Percentiles rank a stretch among this genome's conserved stretches.
phyloP scores from a whole-genome alignment of 2,888 invertebrate genomes.

The Pollenia griseotomentosa region DNA sequence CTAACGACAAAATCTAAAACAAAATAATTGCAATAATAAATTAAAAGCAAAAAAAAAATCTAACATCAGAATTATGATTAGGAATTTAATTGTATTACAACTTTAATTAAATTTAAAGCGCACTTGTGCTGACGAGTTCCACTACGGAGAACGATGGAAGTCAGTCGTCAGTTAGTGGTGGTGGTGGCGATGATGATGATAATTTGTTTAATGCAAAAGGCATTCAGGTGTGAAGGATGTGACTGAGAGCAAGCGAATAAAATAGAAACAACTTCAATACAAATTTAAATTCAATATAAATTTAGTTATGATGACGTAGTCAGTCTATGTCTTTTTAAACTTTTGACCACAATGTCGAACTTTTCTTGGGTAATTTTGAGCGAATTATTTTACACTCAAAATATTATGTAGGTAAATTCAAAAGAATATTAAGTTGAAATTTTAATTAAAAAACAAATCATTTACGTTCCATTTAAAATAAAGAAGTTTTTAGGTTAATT shows the following conservation, averaged over 20 bases:
- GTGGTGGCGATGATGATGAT: slow-evolving; percentile 75
- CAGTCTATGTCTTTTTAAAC: slow-evolving; percentile 24
- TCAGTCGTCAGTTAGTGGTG: not conserved
- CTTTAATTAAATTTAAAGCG: slow-evolving; percentile 73
- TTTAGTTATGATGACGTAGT: slow-evolving; percentile 43
- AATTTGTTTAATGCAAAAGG: slow-evolving; percentile 77
- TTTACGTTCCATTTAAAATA: no score
- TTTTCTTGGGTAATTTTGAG: slow-evolving; percentile 53
- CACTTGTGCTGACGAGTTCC: slow-evolving; percentile 69
- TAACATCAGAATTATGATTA: slow-evolving; percentile 70
- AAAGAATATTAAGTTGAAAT: no score
- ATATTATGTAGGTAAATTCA: no score
- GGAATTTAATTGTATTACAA: slow-evolving; percentile 74
- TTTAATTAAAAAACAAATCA: no score
- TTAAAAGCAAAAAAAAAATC: slow-evolving; percentile 47
- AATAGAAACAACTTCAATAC: slow-evolving; percentile 36
- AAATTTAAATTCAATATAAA: slow-evolving; percentile 7
- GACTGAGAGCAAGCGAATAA: slow-evolving; percentile 58
- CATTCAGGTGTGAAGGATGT: slow-evolving; percentile 84
- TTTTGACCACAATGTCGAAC: slow-evolving; percentile 63
- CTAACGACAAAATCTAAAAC: slow-evolving; percentile 58
- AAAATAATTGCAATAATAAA: slow-evolving; percentile 77
- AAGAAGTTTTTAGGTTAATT: no score
- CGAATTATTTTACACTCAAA: no score
- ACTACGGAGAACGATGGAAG: slow-evolving; percentile 1